Evolutionary conservation across 2,113 vertebrate species (phyloP), one percentile per base, ranked within the genome.

Genomic region (Caranx melampygus): DNA sequence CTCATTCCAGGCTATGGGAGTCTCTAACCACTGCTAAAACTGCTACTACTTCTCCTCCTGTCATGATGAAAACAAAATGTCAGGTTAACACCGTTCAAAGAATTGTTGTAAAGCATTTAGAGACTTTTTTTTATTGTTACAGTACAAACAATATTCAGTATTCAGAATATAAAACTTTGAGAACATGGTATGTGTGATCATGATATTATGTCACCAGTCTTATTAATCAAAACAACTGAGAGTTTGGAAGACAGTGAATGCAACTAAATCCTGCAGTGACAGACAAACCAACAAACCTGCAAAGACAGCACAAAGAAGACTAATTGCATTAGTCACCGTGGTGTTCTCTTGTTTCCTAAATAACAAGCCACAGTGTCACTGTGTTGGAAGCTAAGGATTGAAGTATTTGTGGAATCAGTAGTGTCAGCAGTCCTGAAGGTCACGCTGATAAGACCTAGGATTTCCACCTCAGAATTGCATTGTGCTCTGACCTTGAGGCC

Each of bases 361-460:
- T 69, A 78, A 72, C 14, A 69, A 67, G 10, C 74, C 65, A 54
- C 75, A 35, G 66, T 52, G n/a, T 1, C 31, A 16, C 51, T 16
- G 52, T 55, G 65, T 70, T 33, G 35, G 78, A 83, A 66, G 85
- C 72, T 55, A 75, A 79, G 63, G 59, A 60, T 70, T 64, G 84
- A 20, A 18, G 69, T 84, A 66, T 90, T 90, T 90, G 89, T 91
- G 79, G 85, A 88, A 89, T 93, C 91, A 76, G 84, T 81, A 78
- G 88, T 89, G 91, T 92, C 92, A 84, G 90, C 89, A 77, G 85
- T 84, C 85, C 81, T 91, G 91, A 95, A 95, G 94, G 95, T 95
- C 93, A 91, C 31, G 26, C 87, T 90, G 94, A 95, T 95, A 95
- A 95, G 87, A 90, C 89, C 82, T 75, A 70, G 87, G 89, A 93